A percentile compares a stretch with the other conserved stretches of the same genome.
Evolutionary conservation across 2,888 invertebrate genomes (phyloP).

Genomic region (Tortrix viridana): DNA sequence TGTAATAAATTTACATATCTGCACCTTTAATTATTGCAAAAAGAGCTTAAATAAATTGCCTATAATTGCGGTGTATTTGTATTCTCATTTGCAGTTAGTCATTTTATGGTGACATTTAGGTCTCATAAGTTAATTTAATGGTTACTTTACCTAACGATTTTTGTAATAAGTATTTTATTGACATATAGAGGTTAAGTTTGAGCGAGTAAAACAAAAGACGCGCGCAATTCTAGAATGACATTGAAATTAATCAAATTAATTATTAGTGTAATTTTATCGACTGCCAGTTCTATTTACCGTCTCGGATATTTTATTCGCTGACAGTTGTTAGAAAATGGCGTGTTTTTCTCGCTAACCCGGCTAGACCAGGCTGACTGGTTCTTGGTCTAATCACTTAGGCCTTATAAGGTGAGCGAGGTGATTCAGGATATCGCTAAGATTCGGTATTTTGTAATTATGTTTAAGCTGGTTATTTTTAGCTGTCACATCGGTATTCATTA

Average conservation of each 20-base stretch:
- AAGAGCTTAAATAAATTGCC: constrained; percentile 17
- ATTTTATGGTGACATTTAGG: background rate
- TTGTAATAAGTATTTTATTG: too few species aligned
- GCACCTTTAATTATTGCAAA: constrained; percentile 31
- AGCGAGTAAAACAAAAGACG: too few species aligned
- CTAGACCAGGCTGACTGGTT: constrained; percentile 34
- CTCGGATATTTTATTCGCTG: constrained; percentile 12
- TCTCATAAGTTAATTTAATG: background rate
- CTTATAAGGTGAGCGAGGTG: constrained; percentile 42
- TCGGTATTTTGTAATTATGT: constrained; percentile 22
- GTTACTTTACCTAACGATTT: too few species aligned
- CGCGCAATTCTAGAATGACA: background rate
- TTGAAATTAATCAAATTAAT: background rate
- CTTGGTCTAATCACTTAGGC: constrained; percentile 34
- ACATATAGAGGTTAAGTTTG: too few species aligned
- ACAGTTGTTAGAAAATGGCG: constrained; percentile 29
- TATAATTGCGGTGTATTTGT: constrained; percentile 15
- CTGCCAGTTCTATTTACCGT: constrained; percentile 3
- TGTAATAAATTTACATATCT: constrained; percentile 30
- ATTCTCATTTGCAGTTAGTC: constrained; percentile 19
- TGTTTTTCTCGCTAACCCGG: constrained; percentile 28
- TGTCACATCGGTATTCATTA: constrained; percentile 4
- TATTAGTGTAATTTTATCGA: background rate
- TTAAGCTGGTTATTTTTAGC: constrained; percentile 24
- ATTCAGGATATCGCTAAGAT: constrained; percentile 41